Evolutionary conservation across 2,888 invertebrate species (phyloP).

Genomic region (Heliconius charithonia): DNA sequence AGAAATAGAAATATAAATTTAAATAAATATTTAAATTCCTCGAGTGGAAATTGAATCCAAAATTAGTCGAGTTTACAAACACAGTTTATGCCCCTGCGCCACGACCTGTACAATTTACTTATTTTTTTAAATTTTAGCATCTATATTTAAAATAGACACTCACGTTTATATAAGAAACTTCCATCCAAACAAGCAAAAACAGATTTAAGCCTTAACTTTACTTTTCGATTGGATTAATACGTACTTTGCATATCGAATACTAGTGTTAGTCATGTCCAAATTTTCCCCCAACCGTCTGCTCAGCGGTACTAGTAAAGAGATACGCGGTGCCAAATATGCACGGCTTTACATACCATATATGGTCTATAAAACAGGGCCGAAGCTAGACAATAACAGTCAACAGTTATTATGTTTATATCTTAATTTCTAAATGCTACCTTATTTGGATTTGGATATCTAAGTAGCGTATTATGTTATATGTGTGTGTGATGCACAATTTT

Average conservation of each 20-base stretch:
- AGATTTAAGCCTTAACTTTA: neutral
- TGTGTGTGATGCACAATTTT: constrained; percentile 50
- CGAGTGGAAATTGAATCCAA: no score
- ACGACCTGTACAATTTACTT: no score
- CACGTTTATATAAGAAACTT: no score
- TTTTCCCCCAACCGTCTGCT: constrained; percentile 74
- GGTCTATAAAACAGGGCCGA: constrained; percentile 73
- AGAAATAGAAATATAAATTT: no score
- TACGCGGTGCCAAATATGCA: constrained; percentile 79
- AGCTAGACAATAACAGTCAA: constrained; percentile 50
- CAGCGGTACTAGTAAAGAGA: constrained; percentile 75
- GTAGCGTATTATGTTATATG: constrained; percentile 51
- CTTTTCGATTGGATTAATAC: constrained; percentile 3
- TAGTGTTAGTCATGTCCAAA: constrained; percentile 55
- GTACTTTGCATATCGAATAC: neutral
- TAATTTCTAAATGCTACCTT: constrained; percentile 52
- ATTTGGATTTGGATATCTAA: constrained; percentile 59
- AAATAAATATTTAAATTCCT: no score
- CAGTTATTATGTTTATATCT: constrained; percentile 52
- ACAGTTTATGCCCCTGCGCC: no score
- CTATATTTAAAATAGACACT: no score
- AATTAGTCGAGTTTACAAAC: no score
- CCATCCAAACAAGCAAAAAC: no score
- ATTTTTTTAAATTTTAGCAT: no score
- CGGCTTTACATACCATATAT: constrained; percentile 73